Evolutionary conservation across 2,888 invertebrate genomes (phyloP), one percentile per base, ranked within the genome.

Genomic region (Caenorhabditis afra): DNA sequence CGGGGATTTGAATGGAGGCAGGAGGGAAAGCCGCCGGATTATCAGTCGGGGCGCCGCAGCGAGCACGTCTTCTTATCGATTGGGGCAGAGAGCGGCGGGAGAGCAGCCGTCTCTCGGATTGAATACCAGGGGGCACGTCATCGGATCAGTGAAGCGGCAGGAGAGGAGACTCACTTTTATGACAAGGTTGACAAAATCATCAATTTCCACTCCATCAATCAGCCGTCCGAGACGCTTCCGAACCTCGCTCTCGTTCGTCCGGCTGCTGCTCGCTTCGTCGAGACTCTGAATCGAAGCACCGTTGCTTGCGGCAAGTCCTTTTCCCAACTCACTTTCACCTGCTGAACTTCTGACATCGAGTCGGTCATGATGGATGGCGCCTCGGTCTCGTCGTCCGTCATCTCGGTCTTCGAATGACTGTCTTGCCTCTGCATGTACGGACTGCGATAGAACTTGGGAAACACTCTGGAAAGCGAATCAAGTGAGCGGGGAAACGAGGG

Each of bases 361-460:
- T 76, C 80, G 20, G 66, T 76, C 75, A 80, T 75, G 55, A 71
- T 76, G 41, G 81, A 81, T 5, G 80, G 70, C 22, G 81, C 78
- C 52, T 74, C 78, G 11, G 81, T 78, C 39, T 74, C 81, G 37
- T 78, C 81, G 35, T 81, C 83, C 3, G 80, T 75, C 49, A 64
- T 71, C 37, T 68, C 67, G 2, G 74, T 70, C 37, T 64, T 64
- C 8, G 73, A 70, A 18, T 81, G 73, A 59, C 66, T 78, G 37
- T 81, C 81, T 23, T 82, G 70, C 57, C 82, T n/a, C 29, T 73
- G 79, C 58, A 86, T 62, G 45, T 74, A 86, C 14, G 87, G 84
- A 61, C 91, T 92, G 91, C 92, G 91, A 88, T 92, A 92, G 89
- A 92, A 92, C 82, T 92, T 92, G 62, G 92, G 92, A 88, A 92